Evolutionary conservation across 2,113 vertebrate genomes (phyloP), one percentile per base, ranked within the genome.

Genomic region (Campylomormyrus tamandua): DNA sequence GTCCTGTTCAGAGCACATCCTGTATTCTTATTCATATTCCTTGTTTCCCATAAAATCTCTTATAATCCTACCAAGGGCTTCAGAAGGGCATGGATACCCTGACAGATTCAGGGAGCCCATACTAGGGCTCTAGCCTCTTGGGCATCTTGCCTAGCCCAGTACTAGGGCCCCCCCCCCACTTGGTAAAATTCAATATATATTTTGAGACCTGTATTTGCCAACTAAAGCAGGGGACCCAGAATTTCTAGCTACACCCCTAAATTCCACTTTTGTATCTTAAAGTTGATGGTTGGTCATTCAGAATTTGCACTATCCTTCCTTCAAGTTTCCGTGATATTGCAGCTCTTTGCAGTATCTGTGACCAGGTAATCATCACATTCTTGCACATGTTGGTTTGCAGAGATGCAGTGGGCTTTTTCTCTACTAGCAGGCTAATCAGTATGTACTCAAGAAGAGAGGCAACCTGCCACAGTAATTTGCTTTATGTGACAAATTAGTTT

Each of bases 341-440:
- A 2, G 5, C 50, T 48, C 13, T 21, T 87, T 15, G n/a, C 62
- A 27, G n/a, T 62, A 62, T 62, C 24, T 66, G 13, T n/a, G 83
- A 13, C 11, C 49, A 53, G 85, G 11, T 52, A 15, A 35, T 50
- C 27, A 49, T 87, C 85, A 52, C 48, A 2, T 48, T 31, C 84
- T n/a, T 49, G 24, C 21, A n/a, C 21, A 46, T 85, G 2, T 21
- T 50, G 5, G 39, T 39, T 77, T 77, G 31, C 31, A 15, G 35
- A 39, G 35, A 39, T 77, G 35, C 35, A n/a, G 21, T 49, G 46
- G n/a, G 13, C 92, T 90, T 39, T 74, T 94, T 95, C 93, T 93
- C 93, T 91, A 93, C 91, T 93, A 94, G 90, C 91, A 93, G 91
- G 94, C 94, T 91, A 90, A 95, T 96, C 93, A 93, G 94, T 95